phyloP scores from a whole-genome alignment of 2,888 invertebrate genomes.

The Acleris laterana region DNA sequence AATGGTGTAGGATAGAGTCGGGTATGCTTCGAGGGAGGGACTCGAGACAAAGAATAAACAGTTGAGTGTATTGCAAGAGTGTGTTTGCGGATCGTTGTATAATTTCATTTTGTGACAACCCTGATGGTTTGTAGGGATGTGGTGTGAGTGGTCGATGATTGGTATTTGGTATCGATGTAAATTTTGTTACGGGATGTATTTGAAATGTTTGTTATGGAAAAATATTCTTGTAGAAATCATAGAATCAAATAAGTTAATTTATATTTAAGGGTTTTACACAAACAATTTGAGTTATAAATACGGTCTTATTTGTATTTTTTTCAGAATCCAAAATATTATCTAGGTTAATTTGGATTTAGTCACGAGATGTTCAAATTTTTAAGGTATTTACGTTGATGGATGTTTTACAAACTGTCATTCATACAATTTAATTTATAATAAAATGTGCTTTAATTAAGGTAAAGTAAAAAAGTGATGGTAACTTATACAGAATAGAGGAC shows the following conservation, averaged over 20 bases:
- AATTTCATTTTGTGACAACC: slow-evolving; percentile 78
- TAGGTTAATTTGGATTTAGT: too few relatives aligned
- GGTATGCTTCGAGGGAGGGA: slow-evolving; percentile 32
- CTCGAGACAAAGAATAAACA: slow-evolving; percentile 60
- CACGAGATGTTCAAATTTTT: too few relatives aligned
- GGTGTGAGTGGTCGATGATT: slow-evolving; percentile 43
- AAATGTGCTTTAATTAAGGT: slow-evolving; percentile 16
- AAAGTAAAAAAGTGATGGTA: slow-evolving; percentile 6
- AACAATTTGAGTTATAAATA: too few relatives aligned
- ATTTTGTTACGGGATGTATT: background rate
- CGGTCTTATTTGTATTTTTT: too few relatives aligned
- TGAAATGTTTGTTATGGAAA: too few relatives aligned
- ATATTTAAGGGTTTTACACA: too few relatives aligned
- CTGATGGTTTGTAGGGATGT: slow-evolving; percentile 66
- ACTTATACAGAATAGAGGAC: too few relatives aligned
- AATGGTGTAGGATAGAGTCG: slow-evolving; percentile 42
- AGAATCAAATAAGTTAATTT: too few relatives aligned
- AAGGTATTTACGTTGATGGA: slow-evolving; percentile 19
- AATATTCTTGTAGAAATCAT: too few relatives aligned
- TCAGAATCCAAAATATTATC: too few relatives aligned
- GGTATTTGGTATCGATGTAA: background rate
- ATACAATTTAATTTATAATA: slow-evolving; percentile 6
- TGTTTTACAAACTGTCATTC: slow-evolving; percentile 31
- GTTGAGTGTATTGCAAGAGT: slow-evolving; percentile 69
- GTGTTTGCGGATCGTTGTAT: slow-evolving; percentile 75